phyloP scores from a whole-genome alignment of 2,888 invertebrate genomes.

The Trichacis sp. region DNA sequence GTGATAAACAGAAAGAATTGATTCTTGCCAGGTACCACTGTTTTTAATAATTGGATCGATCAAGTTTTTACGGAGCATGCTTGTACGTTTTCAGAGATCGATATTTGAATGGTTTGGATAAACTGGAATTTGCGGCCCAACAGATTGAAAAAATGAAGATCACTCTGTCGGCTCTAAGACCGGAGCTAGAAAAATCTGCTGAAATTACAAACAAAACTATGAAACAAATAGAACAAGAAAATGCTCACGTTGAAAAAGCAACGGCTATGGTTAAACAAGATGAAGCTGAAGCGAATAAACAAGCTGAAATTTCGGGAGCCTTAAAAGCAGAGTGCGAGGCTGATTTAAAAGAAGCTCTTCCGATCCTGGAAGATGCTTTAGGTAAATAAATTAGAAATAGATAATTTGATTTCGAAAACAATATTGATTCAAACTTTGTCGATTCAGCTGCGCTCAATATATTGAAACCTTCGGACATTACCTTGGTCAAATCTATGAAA shows the following conservation, averaged over 20 bases:
- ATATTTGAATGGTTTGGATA: conserved; percentile 83
- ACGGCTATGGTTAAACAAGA: conserved; percentile 85
- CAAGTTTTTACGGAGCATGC: no score
- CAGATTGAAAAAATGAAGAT: conserved; percentile 84
- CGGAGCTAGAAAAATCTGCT: conserved; percentile 80
- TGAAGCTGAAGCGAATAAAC: conserved; percentile 87
- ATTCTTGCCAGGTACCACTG: conserved; percentile 72
- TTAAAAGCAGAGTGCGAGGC: conserved; percentile 92
- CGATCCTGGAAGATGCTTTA: conserved; percentile 82
- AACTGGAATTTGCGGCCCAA: conserved; percentile 81
- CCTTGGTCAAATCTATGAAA: conserved; percentile 90
- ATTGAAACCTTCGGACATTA: conserved; percentile 86
- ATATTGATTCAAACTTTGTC: conserved; percentile 5
- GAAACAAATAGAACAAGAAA: conserved; percentile 81
- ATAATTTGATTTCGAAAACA: neutral
- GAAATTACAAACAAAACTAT: conserved; percentile 81
- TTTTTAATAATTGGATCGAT: no score
- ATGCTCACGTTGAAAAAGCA: conserved; percentile 81
- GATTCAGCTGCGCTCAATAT: conserved; percentile 82
- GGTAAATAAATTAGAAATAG: conserved; percentile 36
- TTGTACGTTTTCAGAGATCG: conserved; percentile 72
- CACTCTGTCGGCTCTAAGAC: conserved; percentile 80
- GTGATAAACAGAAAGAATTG: conserved; percentile 80
- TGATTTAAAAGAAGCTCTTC: conserved; percentile 89
- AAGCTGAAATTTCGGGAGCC: conserved; percentile 86